Percentiles rank a stretch among this genome's conserved stretches.
These are phyloP conservation scores for Microcebus tavaratra DNA, from an alignment of 2,113 vertebrate genomes.

Conservation along the genomic window DNA sequence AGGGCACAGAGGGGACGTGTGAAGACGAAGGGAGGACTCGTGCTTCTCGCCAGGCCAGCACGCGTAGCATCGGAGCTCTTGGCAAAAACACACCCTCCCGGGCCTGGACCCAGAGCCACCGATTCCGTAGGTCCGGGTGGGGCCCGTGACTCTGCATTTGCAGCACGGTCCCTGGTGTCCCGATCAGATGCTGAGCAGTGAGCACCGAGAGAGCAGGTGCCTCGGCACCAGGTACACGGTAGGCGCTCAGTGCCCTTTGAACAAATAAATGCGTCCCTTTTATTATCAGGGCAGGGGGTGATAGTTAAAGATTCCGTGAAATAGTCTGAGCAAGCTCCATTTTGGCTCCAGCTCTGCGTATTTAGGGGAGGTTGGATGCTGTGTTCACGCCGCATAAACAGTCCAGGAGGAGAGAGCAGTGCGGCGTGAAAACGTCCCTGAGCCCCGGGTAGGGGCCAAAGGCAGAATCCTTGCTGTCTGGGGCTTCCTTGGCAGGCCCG, in stretches of 20 bases:
- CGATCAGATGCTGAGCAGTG: accelerated
- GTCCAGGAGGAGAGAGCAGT: accelerated
- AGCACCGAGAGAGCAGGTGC: accelerated
- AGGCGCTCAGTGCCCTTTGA: neutral
- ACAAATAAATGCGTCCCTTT: too few species aligned
- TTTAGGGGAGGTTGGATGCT: neutral
- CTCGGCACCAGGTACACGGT: neutral
- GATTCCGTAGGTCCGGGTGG: accelerated
- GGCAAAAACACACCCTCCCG: neutral
- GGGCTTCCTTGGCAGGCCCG: neutral
- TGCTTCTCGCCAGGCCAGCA: neutral
- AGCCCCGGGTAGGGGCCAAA: neutral
- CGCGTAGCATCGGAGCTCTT: neutral
- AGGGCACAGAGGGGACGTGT: accelerated
- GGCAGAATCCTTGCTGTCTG: too few species aligned
- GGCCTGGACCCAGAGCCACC: neutral
- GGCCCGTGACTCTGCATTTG: neutral
- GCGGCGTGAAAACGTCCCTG: neutral
- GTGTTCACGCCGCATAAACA: neutral
- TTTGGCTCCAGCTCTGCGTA: neutral
- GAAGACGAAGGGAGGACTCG: too few species aligned
- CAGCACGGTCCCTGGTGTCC: too few species aligned
- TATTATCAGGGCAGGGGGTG: neutral
- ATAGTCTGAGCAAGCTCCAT: neutral
- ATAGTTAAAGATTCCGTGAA: neutral